Base-by-base conservation (phyloP, 2,888 invertebrate genomes). In the Anoncus sp. region DNA sequence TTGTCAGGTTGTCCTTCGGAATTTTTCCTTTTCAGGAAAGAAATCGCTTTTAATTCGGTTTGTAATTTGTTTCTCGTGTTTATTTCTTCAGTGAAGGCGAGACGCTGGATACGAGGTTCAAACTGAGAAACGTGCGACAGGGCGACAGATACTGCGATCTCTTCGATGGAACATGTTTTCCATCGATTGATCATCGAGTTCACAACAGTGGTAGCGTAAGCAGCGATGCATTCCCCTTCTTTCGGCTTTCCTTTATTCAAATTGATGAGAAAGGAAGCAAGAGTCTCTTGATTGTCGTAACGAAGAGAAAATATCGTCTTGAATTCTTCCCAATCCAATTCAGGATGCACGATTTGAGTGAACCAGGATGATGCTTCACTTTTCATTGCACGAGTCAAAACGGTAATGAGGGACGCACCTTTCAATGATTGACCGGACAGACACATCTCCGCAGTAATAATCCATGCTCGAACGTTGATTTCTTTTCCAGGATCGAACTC, bases 401-500 rank as follows among this genome's bases (percentile, higher is more conserved):
- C 24, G 12, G 14, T 49, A 20, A 20, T 20, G 10, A 47, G 47
- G 10, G 22, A 12, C 10, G 47, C 10, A 22, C 47, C 47, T 47
- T 1, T 22, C 20, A 47, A 22, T 47, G 20, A 20, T 47, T 10
- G 47, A 22, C 22, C 10, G 22, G 47, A 47, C 47, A 47, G 18
- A 47, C 47, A 47, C 47, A 47, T 47, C 5, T 47, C 47, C 3
- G 47, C 18, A 22, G 47, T 47, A 1, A 47, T 9, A 10, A 47
- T 47, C 47, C 47, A 47, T 47, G 47, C 47, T 22, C 12, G 47
- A 47, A 47, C 22, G 10, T 47, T 22, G 20, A 20, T 47, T 47
- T 47, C 47, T 47, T 47, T 47, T 47, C 22, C 47, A 47, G 47
- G 47, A 47, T 47, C 47, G 5, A 47, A 47, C 10, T 47, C 20